Base-by-base conservation (phyloP, 2,113 vertebrate species). In the Verasper variegatus region DNA sequence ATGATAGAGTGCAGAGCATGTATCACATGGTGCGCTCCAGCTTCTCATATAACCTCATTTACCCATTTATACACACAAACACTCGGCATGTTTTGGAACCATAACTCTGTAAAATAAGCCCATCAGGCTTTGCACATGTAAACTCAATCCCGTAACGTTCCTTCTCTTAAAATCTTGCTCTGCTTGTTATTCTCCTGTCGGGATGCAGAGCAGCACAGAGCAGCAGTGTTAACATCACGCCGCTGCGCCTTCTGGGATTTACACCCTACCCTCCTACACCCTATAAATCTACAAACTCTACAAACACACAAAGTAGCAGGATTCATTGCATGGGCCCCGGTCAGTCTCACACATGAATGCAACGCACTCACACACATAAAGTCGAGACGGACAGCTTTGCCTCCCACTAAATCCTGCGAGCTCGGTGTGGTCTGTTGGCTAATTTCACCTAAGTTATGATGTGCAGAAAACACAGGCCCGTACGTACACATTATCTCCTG, bases 111-210 rank as follows among this genome's bases (percentile, higher is more conserved):
- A 66, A 68, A 59, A 60, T 18, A 77, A 72, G 18, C 52, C 51
- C 40, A 47, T 37, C 56, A 31, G 15, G 35, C 57, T 68, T 71
- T 54, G 49, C 60, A 64, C 47, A 70, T 56, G 54, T 67, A 45
- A 84, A 59, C 64, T 45, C 59, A 52, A 76, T 80, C 70, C 60
- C 59, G 55, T 40, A 65, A 65, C 54, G 42, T 66, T 70, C 45
- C 68, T n/a, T n/a, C 60, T 70, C 78, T 75, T 74, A 85, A 89
- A 87, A 87, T 85, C 72, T 63, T 52, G 23, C 68, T 63, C n/a
- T 10, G 13, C 31, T 79, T 90, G 83, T 88, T 90, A 80, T 91
- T 86, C 64, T 62, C 60, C 80, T 83, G 74, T 79, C 87, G 68
- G 47, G 66, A 78, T 76, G 63, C 68, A 64, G 75, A 77, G 64